Conservation (phyloP, 92 coral and sea anemone genomes). For the Galaxea fascicularis region DNA sequence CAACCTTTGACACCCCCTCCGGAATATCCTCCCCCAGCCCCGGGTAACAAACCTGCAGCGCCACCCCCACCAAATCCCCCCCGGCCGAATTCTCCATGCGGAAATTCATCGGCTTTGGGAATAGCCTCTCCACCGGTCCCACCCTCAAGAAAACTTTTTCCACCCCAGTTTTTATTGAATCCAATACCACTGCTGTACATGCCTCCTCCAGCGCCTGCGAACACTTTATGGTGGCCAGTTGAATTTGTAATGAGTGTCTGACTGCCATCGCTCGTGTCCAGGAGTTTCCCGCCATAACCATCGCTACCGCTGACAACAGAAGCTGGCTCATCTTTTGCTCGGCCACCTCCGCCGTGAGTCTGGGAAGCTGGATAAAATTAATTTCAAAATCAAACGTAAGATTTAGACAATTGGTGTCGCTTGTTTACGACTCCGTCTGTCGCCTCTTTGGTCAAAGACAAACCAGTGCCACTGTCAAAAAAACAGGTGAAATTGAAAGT, state of each 20-base stretch:
- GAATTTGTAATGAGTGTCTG: slow-evolving; percentile 61
- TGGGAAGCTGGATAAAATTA: slow-evolving; percentile 61
- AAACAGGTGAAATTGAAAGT: too few species aligned
- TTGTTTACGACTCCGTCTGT: too few species aligned
- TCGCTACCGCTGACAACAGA: slow-evolving; percentile 66
- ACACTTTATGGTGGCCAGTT: slow-evolving; percentile 75
- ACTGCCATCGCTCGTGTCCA: slow-evolving; percentile 65
- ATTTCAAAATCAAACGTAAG: background rate
- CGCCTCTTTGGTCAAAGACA: too few species aligned
- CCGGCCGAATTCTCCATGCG: slow-evolving; percentile 50
- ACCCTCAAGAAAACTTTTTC: slow-evolving; percentile 82
- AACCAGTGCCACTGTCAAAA: too few species aligned
- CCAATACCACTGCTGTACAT: slow-evolving; percentile 80
- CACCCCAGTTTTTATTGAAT: slow-evolving; percentile 82
- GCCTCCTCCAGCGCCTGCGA: slow-evolving; percentile 99
- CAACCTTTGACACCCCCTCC: slow-evolving; percentile 96
- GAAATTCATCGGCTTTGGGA: slow-evolving; percentile 47
- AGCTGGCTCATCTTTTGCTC: slow-evolving; percentile 59
- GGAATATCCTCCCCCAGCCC: slow-evolving; percentile 96
- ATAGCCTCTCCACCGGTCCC: slow-evolving; percentile 88
- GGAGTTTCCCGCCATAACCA: slow-evolving; percentile 88
- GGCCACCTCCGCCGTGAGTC: slow-evolving; percentile 80
- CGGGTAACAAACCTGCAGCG: slow-evolving; percentile 94
- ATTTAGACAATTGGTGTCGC: too few species aligned
- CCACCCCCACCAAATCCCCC: slow-evolving; percentile 98